phyloP scores from a whole-genome alignment of 2,113 vertebrate species.

The Pelvicachromis taeniatus region DNA sequence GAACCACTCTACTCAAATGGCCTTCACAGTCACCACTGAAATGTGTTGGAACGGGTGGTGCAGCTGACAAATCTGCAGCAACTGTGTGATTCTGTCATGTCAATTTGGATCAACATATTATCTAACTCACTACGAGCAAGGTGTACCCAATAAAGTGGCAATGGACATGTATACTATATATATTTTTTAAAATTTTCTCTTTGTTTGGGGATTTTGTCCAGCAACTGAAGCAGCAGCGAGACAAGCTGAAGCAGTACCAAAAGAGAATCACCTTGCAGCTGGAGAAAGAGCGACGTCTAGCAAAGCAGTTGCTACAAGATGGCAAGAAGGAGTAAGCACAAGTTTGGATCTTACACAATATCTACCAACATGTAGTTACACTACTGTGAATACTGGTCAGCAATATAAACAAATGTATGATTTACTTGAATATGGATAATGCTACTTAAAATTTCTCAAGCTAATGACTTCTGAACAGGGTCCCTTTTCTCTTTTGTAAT shows the following conservation, averaged over 20 bases:
- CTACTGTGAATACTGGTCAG: not conserved
- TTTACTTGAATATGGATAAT: not conserved
- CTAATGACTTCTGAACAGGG: not conserved
- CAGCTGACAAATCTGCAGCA: not conserved
- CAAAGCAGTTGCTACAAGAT: slow-evolving; percentile 82
- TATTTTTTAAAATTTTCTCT: not conserved
- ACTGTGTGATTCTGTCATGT: not conserved
- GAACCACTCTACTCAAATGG: not conserved
- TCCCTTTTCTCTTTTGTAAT: not conserved
- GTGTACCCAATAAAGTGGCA: not conserved
- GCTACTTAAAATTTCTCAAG: not conserved
- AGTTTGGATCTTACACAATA: not conserved
- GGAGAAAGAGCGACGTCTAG: slow-evolving; percentile 81
- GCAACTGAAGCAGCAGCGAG: slow-evolving; percentile 97
- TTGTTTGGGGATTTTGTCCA: slow-evolving; percentile 12
- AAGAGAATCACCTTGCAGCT: slow-evolving; percentile 77
- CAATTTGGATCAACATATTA: not conserved
- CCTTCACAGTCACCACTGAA: not conserved
- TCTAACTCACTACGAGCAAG: not conserved
- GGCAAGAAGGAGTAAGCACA: slow-evolving; percentile 85
- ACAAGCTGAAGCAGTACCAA: slow-evolving; percentile 90
- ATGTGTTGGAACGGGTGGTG: not conserved
- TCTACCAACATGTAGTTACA: not conserved
- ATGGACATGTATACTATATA: not conserved
- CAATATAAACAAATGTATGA: not conserved